These are phyloP conservation scores for Carettochelys insculpta DNA, from an alignment of 2,113 vertebrate genomes.

Conservation along the genomic window DNA sequence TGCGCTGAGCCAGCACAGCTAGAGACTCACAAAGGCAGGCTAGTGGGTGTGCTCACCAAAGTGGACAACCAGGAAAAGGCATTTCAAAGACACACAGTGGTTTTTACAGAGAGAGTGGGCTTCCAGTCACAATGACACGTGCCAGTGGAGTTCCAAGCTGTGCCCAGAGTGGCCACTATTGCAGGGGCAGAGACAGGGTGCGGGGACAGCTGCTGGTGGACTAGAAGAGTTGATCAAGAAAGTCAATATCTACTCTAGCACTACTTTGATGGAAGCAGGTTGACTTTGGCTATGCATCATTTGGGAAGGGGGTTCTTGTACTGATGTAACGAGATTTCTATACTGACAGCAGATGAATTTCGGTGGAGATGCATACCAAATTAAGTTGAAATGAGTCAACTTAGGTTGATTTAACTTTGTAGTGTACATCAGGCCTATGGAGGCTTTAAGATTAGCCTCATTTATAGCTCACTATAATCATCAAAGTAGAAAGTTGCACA, in stretches of 20 bases:
- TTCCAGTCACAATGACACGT: background rate
- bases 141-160: background rate
- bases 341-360: background rate
- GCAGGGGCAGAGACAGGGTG: background rate
- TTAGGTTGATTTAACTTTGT: background rate
- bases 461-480: background rate
- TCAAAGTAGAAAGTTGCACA: background rate
- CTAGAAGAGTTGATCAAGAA: background rate
- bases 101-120: background rate
- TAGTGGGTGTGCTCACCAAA: background rate
- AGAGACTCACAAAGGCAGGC: background rate
- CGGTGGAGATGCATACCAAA: background rate
- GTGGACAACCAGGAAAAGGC: background rate
- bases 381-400: background rate
- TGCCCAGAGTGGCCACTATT: background rate
- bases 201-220: background rate
- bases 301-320: background rate
- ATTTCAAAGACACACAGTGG: background rate
- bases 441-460: background rate
- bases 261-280: background rate
- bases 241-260: background rate
- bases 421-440: background rate
- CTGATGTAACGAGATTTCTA: background rate
- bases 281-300: background rate
- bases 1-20: background rate